Evolutionary conservation across 2,797 vertebrate genomes (phyloP).

Genomic region (Paramormyrops hopkinsi): DNA sequence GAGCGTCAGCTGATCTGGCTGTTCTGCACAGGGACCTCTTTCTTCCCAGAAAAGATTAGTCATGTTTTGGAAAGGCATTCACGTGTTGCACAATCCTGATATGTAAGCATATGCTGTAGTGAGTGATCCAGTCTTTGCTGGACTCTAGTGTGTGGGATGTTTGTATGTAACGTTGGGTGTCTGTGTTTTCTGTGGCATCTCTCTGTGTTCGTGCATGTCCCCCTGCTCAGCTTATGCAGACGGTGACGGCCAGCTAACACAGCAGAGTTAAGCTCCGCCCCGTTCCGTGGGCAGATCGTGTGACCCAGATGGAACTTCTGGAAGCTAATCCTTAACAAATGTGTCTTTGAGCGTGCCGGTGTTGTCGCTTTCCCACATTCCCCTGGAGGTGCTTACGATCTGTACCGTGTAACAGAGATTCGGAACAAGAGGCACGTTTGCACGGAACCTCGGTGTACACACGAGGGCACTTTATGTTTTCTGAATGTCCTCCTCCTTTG

Average conservation of each 20-base stretch:
- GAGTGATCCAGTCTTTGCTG: background rate
- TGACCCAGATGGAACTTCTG: background rate
- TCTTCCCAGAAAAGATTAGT: background rate
- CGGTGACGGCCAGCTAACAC: background rate
- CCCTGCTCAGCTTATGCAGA: background rate
- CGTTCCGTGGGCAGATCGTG: background rate
- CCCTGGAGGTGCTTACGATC: background rate
- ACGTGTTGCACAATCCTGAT: background rate
- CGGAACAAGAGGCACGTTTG: background rate
- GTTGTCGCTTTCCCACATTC: background rate
- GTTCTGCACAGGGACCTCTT: background rate
- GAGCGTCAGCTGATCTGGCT: background rate
- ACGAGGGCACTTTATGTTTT: background rate
- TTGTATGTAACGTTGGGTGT: background rate
- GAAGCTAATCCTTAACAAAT: background rate
- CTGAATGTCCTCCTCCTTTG: background rate
- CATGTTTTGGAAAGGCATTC: background rate
- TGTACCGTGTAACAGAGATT: background rate
- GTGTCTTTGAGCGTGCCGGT: background rate
- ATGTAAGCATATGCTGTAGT: background rate
- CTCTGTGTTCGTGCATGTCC: background rate
- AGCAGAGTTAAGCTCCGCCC: background rate
- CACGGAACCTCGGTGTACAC: background rate
- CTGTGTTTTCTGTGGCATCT: background rate
- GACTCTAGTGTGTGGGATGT: background rate